Percentiles rank a stretch among this genome's conserved stretches.
phyloP scores from a whole-genome alignment of 2,888 invertebrate species.

The Habrosyne pyritoides region DNA sequence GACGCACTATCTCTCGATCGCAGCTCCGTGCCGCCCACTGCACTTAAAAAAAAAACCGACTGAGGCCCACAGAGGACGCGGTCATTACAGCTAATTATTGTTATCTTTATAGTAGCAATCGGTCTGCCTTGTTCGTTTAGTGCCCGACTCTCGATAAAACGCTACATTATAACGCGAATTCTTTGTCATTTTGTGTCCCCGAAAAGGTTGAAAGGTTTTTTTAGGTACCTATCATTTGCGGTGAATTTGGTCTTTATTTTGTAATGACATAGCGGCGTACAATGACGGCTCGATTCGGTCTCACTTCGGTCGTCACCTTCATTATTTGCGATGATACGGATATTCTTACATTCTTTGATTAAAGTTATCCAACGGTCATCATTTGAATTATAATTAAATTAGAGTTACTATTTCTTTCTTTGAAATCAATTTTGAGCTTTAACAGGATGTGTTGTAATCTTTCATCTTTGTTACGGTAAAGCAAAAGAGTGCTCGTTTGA shows the following conservation, averaged over 20 bases:
- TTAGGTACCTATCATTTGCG: conserved; percentile 39
- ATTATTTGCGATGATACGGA: conserved; percentile 79
- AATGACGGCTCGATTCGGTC: conserved; percentile 52
- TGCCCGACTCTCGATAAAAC: conserved; percentile 58
- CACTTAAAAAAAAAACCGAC: conserved; percentile 62
- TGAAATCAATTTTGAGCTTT: conserved; percentile 39
- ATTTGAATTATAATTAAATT: conserved; percentile 56
- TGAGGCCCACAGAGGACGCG: conserved; percentile 63
- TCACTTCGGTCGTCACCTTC: conserved; percentile 52
- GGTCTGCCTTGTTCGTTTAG: conserved; percentile 68
- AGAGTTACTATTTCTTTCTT: conserved; percentile 32
- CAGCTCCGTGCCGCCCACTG: conserved; percentile 69
- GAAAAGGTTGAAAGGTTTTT: conserved; percentile 51
- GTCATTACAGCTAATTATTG: conserved; percentile 81
- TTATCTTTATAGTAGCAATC: conserved; percentile 81
- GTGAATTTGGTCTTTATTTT: conserved; percentile 53
- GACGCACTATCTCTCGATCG: conserved; percentile 79
- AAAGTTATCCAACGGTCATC: conserved; percentile 49
- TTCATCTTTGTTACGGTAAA: conserved; percentile 40
- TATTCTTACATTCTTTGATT: conserved; percentile 62
- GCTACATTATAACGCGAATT: conserved; percentile 69
- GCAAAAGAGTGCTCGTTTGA: conserved; percentile 38
- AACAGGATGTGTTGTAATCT: conserved; percentile 41
- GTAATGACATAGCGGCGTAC: conserved; percentile 69
- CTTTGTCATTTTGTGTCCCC: conserved; percentile 64